These are phyloP conservation scores for Dicranocentrus wangi DNA, from an alignment of 2,888 invertebrate genomes.

Conservation along the genomic window DNA sequence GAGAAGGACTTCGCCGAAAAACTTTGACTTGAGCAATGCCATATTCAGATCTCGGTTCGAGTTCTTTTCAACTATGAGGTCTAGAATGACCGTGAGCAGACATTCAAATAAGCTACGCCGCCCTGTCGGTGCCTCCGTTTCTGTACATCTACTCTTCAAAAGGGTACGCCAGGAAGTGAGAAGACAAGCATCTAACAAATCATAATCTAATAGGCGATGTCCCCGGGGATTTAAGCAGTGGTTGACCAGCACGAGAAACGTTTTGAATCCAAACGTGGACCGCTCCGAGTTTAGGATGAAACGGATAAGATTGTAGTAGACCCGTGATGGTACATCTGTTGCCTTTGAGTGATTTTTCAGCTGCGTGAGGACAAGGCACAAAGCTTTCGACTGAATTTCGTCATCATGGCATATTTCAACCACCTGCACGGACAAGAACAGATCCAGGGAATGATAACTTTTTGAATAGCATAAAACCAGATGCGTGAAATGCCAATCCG, in stretches of 20 bases:
- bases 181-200: slow-evolving; percentile 69
- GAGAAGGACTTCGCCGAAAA: slow-evolving; percentile 68
- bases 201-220: slow-evolving; percentile 70
- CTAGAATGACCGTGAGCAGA: slow-evolving; percentile 68
- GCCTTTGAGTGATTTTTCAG: slow-evolving; percentile 69
- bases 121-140: slow-evolving; percentile 70
- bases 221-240: slow-evolving; percentile 69
- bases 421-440: slow-evolving; percentile 58
- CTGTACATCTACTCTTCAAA: slow-evolving; percentile 64
- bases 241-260: slow-evolving; percentile 69
- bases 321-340: slow-evolving; percentile 67
- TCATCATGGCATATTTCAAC: slow-evolving; percentile 72
- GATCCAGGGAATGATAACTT: background rate
- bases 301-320: slow-evolving; percentile 70
- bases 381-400: slow-evolving; percentile 70
- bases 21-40: slow-evolving; percentile 68
- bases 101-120: slow-evolving; percentile 70
- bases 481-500: too few species aligned
- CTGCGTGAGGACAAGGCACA: slow-evolving; percentile 70
- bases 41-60: slow-evolving; percentile 69
- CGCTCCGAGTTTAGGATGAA: slow-evolving; percentile 69
- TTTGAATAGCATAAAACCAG: too few species aligned
- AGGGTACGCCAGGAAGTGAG: slow-evolving; percentile 69
- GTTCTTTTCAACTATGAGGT: slow-evolving; percentile 70
- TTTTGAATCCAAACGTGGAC: slow-evolving; percentile 70